phyloP scores from a whole-genome alignment of 2,888 invertebrate species.

The Cosmia trapezina region DNA sequence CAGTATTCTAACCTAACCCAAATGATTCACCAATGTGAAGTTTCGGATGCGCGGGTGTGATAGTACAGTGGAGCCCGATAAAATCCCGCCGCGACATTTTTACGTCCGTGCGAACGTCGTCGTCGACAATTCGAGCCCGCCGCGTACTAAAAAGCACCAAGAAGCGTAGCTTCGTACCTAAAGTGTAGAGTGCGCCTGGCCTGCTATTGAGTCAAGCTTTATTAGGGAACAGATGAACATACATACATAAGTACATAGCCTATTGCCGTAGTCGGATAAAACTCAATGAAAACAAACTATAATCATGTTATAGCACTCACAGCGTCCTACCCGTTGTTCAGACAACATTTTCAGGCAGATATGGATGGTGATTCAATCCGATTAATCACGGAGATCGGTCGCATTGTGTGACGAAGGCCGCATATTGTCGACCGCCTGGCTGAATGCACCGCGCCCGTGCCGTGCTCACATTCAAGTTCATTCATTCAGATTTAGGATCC shows the following conservation, averaged over 20 bases:
- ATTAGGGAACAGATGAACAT: background rate
- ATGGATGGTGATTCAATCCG: constrained; percentile 50
- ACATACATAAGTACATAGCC: background rate
- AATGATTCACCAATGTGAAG: too few relatives aligned
- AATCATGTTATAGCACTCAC: background rate
- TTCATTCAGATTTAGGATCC: constrained; percentile 47
- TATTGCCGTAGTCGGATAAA: background rate
- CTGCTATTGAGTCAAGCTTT: too few relatives aligned
- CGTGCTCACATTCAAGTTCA: constrained; percentile 56
- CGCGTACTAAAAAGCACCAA: too few relatives aligned
- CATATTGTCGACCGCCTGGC: constrained; percentile 46
- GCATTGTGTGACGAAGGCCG: constrained; percentile 52
- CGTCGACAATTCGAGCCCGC: too few relatives aligned
- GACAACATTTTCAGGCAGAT: constrained; percentile 35
- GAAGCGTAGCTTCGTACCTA: too few relatives aligned
- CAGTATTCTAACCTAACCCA: too few relatives aligned
- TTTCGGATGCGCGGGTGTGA: too few relatives aligned
- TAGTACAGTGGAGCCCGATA: too few relatives aligned
- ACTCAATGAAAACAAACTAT: background rate
- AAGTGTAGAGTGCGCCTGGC: too few relatives aligned
- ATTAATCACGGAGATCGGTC: constrained; percentile 53
- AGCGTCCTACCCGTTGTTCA: constrained; percentile 13
- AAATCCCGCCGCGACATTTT: too few relatives aligned
- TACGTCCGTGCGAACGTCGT: too few relatives aligned
- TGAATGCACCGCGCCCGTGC: constrained; percentile 54